Base-by-base conservation (phyloP, 2,113 vertebrate genomes). In the Eonycteris spelaea region DNA sequence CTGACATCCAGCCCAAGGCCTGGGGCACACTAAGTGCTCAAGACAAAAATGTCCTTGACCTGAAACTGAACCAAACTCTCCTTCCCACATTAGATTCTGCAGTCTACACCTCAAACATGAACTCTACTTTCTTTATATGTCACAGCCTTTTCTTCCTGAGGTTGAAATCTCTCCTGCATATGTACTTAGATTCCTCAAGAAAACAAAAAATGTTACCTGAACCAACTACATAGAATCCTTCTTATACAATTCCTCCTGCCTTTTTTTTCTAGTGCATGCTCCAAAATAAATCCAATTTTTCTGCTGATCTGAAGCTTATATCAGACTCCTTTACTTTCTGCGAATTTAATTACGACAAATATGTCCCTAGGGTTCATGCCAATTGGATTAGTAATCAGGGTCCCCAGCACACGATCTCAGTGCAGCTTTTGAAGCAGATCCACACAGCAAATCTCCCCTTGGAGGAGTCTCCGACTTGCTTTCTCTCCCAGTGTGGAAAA, bases 251-350 rank as follows among this genome's bases (percentile, higher is more conserved):
- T 68, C 28, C 28, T 94, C 19, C n/a, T 90, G 35, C 59, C 19
- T 59, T 86, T 94, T 94, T 38, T 38, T 78, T 19, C 43, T 80
- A 33, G 63, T n/a, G 18, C 4, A 63, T 35, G 10, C 22, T 88
- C 63, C 18, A 70, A 80, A 97, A 88, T 79, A 74, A 93, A 91
- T 93, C 59, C 65, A 26, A 0, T 61, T 94, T 63, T 85, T 79
- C 73, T 90, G 61, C 11, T 84, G 53, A 94, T 86, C 61, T 83
- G 55, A 90, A 84, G 83, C 74, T 83, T 87, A 33, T 89, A 91
- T 86, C 43, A 95, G 92, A 95, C 16, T 77, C 68, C 40, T 86
- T 93, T 83, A 80, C 57, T 84, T 97, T 92, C 84, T 96, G 79
- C n/a, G 57, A 92, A 95, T 65, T 96, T 96, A 97, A 91, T 97